Evolutionary conservation across 2,113 vertebrate genomes (phyloP), one percentile per base, ranked within the genome.

Genomic region (Cacatua alba): DNA sequence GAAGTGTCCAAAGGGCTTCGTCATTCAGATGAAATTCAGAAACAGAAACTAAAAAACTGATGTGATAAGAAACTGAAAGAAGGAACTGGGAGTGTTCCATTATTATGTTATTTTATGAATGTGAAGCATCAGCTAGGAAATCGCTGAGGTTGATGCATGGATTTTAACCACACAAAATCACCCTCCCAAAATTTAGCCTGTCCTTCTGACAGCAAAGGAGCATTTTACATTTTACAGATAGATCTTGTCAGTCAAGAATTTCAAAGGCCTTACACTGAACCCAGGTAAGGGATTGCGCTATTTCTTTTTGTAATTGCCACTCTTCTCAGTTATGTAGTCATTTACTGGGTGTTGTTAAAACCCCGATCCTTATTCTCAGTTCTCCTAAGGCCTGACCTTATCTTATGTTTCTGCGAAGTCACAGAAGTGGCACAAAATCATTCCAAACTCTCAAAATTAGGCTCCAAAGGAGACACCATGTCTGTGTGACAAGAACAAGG

Each of bases 71-170:
- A 91, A 64, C 29, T 9, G 21, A 82, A 82, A 75, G 60, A 82
- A 62, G 29, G 48, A 57, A 39, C 25, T 17, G 57, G 53, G 31
- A 69, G 10, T 4, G 1, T 46, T 24, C n/a, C 0, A 0, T 15
- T 39, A 5, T 20, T 69, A 13, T 1, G 1, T 55, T 64, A 15
- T 39, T 86, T n/a, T 68, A 71, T 24, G 19, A 84, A 64, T 20
- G 33, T 26, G 35, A 55, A 76, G 37, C 44, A 23, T 44, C 48
- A 26, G 29, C 68, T 62, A 0, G 63, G 46, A 75, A 78, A 48
- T 68, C 14, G 28, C 55, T 6, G 43, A 35, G 26, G 43, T 10
- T 41, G 57, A 28, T 10, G 57, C 33, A 16, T 35, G 41, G 6
- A 25, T 91, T 90, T 67, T 31, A 76, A 71, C 41, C 2, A 1